phyloP scores from a whole-genome alignment of 2,797 vertebrate species.

The Varecia variegata region DNA sequence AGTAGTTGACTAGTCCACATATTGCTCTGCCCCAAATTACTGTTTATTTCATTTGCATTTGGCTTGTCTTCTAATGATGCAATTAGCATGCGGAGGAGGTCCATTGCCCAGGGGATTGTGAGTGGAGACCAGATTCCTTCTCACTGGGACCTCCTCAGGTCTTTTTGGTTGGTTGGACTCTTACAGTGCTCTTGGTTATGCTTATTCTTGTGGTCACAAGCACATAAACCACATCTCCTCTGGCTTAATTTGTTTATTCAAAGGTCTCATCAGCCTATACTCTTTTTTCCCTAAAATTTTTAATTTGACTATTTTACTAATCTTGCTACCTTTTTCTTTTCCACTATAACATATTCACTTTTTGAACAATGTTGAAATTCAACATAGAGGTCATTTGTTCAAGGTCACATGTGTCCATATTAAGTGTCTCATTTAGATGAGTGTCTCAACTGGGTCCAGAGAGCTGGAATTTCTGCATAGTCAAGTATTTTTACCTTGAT shows the following conservation, averaged over 20 bases:
- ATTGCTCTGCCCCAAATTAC: background rate
- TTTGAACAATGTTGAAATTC: background rate
- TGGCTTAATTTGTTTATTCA: background rate
- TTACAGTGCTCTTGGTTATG: background rate
- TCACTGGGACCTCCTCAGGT: background rate
- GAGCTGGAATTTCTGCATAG: background rate
- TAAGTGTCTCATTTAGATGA: slow-evolving; percentile 15
- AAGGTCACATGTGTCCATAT: background rate
- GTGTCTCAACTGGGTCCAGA: background rate
- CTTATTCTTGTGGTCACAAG: slow-evolving; percentile 10
- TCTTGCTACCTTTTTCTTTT: background rate
- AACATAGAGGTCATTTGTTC: background rate
- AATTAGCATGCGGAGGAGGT: background rate
- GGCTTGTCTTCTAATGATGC: background rate
- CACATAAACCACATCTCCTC: slow-evolving; percentile 20
- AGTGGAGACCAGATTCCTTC: background rate
- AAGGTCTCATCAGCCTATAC: background rate
- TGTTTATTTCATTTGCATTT: slow-evolving; percentile 30
- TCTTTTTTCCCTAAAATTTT: background rate
- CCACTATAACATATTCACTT: background rate
- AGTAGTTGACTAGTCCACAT: background rate
- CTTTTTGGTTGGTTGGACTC: background rate
- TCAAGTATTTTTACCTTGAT: slow-evolving; percentile 15
- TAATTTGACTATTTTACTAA: slow-evolving; percentile 21
- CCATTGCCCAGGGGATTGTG: background rate